A percentile compares a stretch with the other conserved stretches of the same genome.
Conservation (phyloP, 2,113 vertebrate species). For the Limnothrissa miodon region DNA sequence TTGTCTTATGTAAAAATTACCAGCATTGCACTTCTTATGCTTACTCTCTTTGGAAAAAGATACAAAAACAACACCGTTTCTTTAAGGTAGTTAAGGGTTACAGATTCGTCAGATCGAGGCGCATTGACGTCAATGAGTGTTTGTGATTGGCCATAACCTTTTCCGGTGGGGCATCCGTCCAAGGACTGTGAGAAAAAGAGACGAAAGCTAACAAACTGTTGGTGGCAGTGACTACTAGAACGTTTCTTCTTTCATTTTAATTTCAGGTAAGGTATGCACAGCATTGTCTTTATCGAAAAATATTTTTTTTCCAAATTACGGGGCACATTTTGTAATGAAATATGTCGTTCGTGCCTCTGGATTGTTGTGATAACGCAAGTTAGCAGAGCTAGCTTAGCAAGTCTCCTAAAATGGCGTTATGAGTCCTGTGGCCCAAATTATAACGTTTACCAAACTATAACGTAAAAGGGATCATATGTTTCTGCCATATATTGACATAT, state of each 20-base stretch:
- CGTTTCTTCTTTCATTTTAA: background rate
- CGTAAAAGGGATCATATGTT: background rate
- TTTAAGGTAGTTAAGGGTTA: constrained; percentile 75
- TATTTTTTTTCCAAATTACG: background rate
- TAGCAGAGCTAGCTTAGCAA: constrained; percentile 27
- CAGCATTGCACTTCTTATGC: background rate
- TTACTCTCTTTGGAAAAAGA: background rate
- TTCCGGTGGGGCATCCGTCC: constrained; percentile 70
- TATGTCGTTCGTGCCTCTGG: background rate
- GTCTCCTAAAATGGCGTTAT: constrained; percentile 55
- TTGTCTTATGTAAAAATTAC: background rate
- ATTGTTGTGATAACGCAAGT: constrained; percentile 29
- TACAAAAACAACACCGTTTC: constrained; percentile 37
- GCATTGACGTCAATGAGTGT: constrained; percentile 73
- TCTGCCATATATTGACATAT: background rate
- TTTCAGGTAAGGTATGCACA: background rate
- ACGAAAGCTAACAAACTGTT: constrained; percentile 29
- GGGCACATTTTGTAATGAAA: background rate
- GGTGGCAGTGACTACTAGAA: constrained; percentile 13
- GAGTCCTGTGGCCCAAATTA: constrained; percentile 23
- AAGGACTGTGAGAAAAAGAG: constrained; percentile 45
- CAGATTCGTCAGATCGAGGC: constrained; percentile 68
- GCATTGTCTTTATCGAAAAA: background rate
- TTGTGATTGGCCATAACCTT: constrained; percentile 63
- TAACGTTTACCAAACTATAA: background rate